A percentile compares a stretch with the other conserved stretches of the same genome.
These are phyloP conservation scores for Apocheima hispidaria DNA, from an alignment of 2,888 invertebrate genomes.

Conservation along the genomic window DNA sequence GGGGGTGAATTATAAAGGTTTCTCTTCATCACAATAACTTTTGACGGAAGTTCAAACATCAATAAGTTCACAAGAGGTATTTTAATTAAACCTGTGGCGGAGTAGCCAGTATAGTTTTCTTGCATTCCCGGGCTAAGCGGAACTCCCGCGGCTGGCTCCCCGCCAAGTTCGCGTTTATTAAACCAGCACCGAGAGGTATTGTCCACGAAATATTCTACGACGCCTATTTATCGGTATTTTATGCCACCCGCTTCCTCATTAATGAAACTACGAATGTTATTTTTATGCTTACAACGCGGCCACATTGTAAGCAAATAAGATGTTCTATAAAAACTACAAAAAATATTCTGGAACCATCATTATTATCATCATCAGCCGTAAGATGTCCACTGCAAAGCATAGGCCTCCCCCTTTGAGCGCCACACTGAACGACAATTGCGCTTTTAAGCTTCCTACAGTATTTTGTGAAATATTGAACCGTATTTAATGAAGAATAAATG, in stretches of 20 bases:
- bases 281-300: slow-evolving; percentile 22
- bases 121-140: slow-evolving; percentile 16
- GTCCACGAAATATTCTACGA: slow-evolving; percentile 27
- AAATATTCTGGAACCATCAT: no score
- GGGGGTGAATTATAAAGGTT: not conserved
- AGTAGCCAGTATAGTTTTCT: slow-evolving; percentile 19
- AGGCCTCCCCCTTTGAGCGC: no score
- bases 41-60: slow-evolving; percentile 11
- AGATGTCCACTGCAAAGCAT: not conserved
- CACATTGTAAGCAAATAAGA: slow-evolving; percentile 26
- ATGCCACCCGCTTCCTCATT: slow-evolving; percentile 36
- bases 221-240: slow-evolving; percentile 35
- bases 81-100: slow-evolving; percentile 24
- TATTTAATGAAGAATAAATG: no score
- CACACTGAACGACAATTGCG: no score
- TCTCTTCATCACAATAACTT: not conserved
- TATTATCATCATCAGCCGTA: no score
- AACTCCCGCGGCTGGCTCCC: slow-evolving; percentile 22
- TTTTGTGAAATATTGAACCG: no score
- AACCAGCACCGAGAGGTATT: slow-evolving; percentile 17
- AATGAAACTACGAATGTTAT: slow-evolving; percentile 25
- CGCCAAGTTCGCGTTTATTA: slow-evolving; percentile 33
- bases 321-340: not conserved
- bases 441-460: no score
- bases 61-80: slow-evolving; percentile 11